These are phyloP conservation scores for Laspeyria flexula DNA, from an alignment of 2,888 invertebrate genomes.

Conservation along the genomic window DNA sequence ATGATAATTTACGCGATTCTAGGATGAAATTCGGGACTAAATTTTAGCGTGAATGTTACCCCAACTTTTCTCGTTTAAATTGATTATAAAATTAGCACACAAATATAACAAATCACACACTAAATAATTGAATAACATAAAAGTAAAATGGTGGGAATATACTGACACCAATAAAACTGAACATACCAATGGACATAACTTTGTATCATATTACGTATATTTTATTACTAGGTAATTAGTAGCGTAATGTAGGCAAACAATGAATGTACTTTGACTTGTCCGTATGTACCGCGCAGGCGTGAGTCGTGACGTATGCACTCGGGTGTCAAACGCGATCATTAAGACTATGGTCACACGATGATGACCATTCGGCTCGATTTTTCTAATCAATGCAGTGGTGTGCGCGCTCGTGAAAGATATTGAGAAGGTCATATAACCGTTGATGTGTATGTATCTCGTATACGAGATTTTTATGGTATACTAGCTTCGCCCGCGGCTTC, in stretches of 20 bases:
- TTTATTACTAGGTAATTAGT: conserved; percentile 12
- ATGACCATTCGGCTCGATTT: too few relatives aligned
- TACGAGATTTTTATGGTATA: too few relatives aligned
- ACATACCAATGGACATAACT: conserved; percentile 13
- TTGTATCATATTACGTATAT: conserved; percentile 13
- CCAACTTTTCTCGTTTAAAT: too few relatives aligned
- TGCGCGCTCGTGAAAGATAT: too few relatives aligned
- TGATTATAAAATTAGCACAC: conserved; percentile 2
- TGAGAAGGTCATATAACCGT: too few relatives aligned
- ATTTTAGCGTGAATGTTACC: too few relatives aligned
- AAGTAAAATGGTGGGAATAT: conserved; percentile 26
- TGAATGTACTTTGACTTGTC: conserved; percentile 7
- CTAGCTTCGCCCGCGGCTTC: too few relatives aligned
- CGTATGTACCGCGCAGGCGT: neutral
- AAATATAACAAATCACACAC: neutral
- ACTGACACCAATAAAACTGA: conserved; percentile 15
- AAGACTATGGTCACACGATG: too few relatives aligned
- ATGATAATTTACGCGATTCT: too few relatives aligned
- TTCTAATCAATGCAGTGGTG: too few relatives aligned
- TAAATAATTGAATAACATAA: conserved; percentile 25
- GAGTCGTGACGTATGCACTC: conserved; percentile 14
- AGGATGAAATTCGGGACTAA: too few relatives aligned
- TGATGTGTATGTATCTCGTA: too few relatives aligned
- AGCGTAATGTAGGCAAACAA: conserved; percentile 9
- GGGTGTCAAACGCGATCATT: conserved; percentile 26